A percentile compares a stretch with the other conserved stretches of the same genome.
Conservation (phyloP, 2,888 invertebrate species). For the Oxycera nigricornis region DNA sequence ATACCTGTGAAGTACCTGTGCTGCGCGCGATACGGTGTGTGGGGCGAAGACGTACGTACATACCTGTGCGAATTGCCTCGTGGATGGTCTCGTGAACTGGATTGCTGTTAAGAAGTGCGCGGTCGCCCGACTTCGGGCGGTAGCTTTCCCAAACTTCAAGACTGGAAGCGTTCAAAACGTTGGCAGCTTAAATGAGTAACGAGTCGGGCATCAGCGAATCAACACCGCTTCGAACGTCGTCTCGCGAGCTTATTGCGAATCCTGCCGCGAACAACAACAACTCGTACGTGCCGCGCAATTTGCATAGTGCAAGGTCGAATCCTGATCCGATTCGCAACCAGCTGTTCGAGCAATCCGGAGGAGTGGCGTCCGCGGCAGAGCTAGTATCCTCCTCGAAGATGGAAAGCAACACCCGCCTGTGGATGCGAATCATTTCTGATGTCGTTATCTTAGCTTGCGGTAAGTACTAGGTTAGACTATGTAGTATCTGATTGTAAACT, state of each 20-base stretch:
- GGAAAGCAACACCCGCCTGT: constrained; percentile 62
- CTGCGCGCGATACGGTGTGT: background rate
- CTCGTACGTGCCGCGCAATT: constrained; percentile 13
- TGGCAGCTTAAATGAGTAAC: constrained; percentile 57
- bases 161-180: background rate
- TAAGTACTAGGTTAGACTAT: no score
- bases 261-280: constrained; percentile 38
- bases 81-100: constrained; percentile 27
- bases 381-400: constrained; percentile 48
- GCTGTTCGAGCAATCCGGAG: constrained; percentile 13
- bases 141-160: constrained; percentile 1
- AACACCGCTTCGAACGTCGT: constrained; percentile 57
- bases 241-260: constrained; percentile 52
- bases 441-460: constrained; percentile 71
- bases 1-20: background rate
- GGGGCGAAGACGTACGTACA: background rate
- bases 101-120: constrained; percentile 11
- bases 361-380: background rate
- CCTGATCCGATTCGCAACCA: constrained; percentile 1
- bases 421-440: constrained; percentile 74
- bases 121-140: constrained; percentile 8
- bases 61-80: background rate
- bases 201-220: constrained; percentile 59
- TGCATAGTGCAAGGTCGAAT: constrained; percentile 6
- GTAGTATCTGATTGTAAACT: no score